phyloP scores from a whole-genome alignment of 2,797 vertebrate genomes.

The Scolopax bukidnonensis region DNA sequence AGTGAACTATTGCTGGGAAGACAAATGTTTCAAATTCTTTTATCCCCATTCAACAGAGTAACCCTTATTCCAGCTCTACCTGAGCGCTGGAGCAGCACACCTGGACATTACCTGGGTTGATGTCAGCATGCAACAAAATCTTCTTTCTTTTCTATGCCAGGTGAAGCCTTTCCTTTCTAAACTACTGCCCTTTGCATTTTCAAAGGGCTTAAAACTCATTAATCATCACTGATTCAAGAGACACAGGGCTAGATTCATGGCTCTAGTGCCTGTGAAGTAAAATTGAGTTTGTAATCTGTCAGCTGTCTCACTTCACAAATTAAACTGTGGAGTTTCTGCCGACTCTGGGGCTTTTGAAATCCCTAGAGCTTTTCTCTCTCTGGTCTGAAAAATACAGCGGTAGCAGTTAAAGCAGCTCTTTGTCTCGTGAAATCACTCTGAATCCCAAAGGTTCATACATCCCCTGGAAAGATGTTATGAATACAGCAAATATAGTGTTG shows the following conservation, averaged over 20 bases:
- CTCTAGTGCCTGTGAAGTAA: constrained; percentile 1
- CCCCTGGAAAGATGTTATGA: not conserved
- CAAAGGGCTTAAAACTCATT: not conserved
- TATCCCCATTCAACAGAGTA: not conserved
- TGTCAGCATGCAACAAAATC: not conserved
- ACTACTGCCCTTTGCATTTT: not conserved
- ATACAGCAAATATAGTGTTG: not conserved
- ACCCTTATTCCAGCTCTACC: not conserved
- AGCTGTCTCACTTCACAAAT: constrained; percentile 5
- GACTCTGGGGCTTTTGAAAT: constrained; percentile 2
- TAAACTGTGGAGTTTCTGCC: not conserved
- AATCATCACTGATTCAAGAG: not conserved
- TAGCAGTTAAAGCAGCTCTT: not conserved
- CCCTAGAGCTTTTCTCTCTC: not conserved
- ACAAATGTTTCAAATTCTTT: not conserved
- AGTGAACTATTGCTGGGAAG: not conserved
- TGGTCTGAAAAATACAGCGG: not conserved
- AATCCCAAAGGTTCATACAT: not conserved
- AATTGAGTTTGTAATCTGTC: constrained; percentile 33
- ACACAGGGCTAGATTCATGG: not conserved
- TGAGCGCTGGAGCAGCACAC: not conserved
- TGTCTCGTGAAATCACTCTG: not conserved
- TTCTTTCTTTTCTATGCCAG: not conserved
- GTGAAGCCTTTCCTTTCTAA: constrained; percentile 6
- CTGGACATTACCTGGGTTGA: not conserved